phyloP scores from a whole-genome alignment of 2,888 invertebrate species.

The Tetranychus piercei region DNA sequence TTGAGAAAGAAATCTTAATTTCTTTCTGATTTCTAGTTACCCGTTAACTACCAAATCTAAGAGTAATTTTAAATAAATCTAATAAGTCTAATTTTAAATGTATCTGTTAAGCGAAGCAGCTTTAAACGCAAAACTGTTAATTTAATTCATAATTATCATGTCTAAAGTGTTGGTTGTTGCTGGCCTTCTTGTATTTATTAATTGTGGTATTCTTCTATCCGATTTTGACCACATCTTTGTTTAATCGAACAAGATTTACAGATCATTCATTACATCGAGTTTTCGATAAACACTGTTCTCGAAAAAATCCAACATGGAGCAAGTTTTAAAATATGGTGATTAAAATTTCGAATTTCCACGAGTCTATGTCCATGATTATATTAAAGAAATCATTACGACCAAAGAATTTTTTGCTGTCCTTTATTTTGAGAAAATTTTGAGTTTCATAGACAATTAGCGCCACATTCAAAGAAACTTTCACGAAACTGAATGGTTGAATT shows the following conservation, averaged over 20 bases:
- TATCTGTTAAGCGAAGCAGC: background rate
- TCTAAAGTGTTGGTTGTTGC: constrained; percentile 44
- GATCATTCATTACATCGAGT: constrained; percentile 54
- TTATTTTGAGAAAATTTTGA: too few species aligned
- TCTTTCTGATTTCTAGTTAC: background rate
- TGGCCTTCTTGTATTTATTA: constrained; percentile 60
- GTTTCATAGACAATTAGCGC: background rate
- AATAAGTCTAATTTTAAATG: background rate
- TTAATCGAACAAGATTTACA: constrained; percentile 71
- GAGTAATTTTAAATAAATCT: too few species aligned
- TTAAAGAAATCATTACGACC: too few species aligned
- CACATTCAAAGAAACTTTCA: constrained; percentile 24
- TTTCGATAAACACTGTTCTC: constrained; percentile 62
- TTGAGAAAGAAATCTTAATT: background rate
- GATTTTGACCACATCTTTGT: constrained; percentile 60
- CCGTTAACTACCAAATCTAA: too few species aligned
- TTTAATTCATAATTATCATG: background rate
- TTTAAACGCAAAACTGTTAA: background rate
- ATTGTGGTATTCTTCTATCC: constrained; percentile 83
- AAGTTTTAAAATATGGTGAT: too few species aligned
- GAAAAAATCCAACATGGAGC: constrained; percentile 41
- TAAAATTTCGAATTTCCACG: too few species aligned
- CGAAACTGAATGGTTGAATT: constrained; percentile 24
- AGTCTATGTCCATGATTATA: too few species aligned
- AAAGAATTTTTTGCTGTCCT: too few species aligned